Conservation (phyloP, 92 coral and sea anemone species). For the Parazoanthus atlanticus region DNA sequence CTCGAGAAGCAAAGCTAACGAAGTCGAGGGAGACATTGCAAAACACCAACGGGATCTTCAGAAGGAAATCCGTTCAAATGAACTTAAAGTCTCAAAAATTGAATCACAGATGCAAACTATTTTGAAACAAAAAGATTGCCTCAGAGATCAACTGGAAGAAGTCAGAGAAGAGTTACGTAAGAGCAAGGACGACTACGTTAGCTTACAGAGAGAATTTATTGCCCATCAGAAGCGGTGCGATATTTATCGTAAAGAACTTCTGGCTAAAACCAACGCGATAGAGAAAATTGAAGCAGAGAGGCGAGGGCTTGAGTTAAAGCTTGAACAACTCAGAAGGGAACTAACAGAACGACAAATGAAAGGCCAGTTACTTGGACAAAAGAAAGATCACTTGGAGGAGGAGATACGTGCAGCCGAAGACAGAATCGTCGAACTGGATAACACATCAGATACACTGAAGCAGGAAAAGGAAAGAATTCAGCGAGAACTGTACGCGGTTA, state of each 20-base stretch:
- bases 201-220: constrained; percentile 85
- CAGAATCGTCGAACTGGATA: constrained; percentile 77
- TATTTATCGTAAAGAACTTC: constrained; percentile 80
- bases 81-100: constrained; percentile 77
- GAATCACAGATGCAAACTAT: constrained; percentile 86
- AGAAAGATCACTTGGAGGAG: constrained; percentile 74
- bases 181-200: constrained; percentile 80
- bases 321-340: constrained; percentile 71
- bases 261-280: constrained; percentile 75
- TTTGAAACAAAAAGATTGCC: constrained; percentile 82
- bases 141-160: constrained; percentile 77
- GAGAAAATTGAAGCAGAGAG: constrained; percentile 82
- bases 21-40: constrained; percentile 70
- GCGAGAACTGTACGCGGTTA: constrained; percentile 68
- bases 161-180: constrained; percentile 76
- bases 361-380: constrained; percentile 71
- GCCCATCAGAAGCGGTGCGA: constrained; percentile 96
- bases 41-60: constrained; percentile 66
- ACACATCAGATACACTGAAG: constrained; percentile 50
- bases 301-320: constrained; percentile 59
- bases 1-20: constrained; percentile 64
- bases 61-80: constrained; percentile 74
- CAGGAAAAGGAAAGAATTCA: constrained; percentile 82
- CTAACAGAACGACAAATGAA: constrained; percentile 78
- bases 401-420: constrained; percentile 76